These are phyloP conservation scores for Germaria angustata DNA, from an alignment of 2,888 invertebrate species.

Conservation along the genomic window DNA sequence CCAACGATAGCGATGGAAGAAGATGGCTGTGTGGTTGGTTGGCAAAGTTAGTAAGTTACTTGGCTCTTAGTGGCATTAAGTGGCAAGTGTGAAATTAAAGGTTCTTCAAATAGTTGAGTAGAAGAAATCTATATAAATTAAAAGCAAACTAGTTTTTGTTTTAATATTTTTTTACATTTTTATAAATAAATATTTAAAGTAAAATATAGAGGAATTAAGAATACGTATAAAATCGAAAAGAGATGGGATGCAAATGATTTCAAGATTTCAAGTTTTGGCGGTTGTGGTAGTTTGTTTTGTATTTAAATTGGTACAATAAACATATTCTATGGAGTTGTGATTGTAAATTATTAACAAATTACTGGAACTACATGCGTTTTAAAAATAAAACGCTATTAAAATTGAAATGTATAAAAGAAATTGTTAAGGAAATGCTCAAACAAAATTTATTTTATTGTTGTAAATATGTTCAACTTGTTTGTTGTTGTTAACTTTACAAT, in stretches of 20 bases:
- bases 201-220: background rate
- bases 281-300: background rate
- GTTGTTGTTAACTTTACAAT: too few relatives aligned
- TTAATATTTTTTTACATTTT: background rate
- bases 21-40: conserved; percentile 12
- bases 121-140: background rate
- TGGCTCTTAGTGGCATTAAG: conserved; percentile 43
- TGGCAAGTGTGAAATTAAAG: conserved; percentile 62
- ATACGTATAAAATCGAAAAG: background rate
- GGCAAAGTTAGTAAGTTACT: too few relatives aligned
- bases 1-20: background rate
- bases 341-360: conserved; percentile 22
- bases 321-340: background rate
- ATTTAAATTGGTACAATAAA: conserved; percentile 13
- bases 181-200: background rate
- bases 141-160: conserved; percentile 35
- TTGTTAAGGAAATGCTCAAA: too few relatives aligned
- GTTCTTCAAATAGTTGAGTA: conserved; percentile 45
- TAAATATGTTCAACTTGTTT: background rate
- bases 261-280: background rate
- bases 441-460: too few relatives aligned
- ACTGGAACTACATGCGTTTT: background rate
- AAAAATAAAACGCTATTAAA: conserved; percentile 40
- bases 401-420: background rate
- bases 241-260: background rate